These are phyloP conservation scores for Axea sp. DNA, from an alignment of 2,888 invertebrate species.

Conservation along the genomic window DNA sequence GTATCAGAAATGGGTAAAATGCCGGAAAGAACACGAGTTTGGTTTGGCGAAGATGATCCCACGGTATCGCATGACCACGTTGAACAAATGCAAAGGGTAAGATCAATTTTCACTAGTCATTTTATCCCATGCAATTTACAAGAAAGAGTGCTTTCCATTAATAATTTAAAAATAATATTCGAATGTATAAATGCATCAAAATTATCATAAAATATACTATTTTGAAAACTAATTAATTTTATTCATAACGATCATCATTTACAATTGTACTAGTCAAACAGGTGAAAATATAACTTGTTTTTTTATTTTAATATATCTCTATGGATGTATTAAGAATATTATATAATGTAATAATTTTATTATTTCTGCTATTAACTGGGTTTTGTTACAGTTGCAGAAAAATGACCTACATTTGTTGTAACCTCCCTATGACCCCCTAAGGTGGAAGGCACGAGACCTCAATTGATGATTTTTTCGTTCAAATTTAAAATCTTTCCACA, in stretches of 20 bases:
- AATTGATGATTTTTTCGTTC: conserved; percentile 59
- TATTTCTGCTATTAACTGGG: too few relatives aligned
- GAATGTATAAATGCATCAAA: too few relatives aligned
- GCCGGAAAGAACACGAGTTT: conserved; percentile 41
- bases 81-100: conserved; percentile 57
- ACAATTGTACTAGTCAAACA: too few relatives aligned
- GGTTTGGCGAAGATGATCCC: conserved; percentile 48
- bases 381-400: conserved; percentile 59
- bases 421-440: conserved; percentile 51
- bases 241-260: too few relatives aligned
- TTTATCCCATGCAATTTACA: conserved; percentile 2
- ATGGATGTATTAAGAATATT: too few relatives aligned
- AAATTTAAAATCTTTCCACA: conserved; percentile 42
- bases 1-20: conserved; percentile 24
- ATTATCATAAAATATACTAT: too few relatives aligned
- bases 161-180: too few relatives aligned
- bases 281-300: too few relatives aligned
- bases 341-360: too few relatives aligned
- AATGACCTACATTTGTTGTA: conserved; percentile 58
- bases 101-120: conserved; percentile 8
- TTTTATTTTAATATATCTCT: too few relatives aligned
- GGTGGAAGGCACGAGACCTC: conserved; percentile 59
- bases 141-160: too few relatives aligned
- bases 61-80: conserved; percentile 17
- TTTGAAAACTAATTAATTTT: too few relatives aligned